These are phyloP conservation scores for Chanos chanos DNA, from an alignment of 2,797 vertebrate genomes.

Conservation along the genomic window DNA sequence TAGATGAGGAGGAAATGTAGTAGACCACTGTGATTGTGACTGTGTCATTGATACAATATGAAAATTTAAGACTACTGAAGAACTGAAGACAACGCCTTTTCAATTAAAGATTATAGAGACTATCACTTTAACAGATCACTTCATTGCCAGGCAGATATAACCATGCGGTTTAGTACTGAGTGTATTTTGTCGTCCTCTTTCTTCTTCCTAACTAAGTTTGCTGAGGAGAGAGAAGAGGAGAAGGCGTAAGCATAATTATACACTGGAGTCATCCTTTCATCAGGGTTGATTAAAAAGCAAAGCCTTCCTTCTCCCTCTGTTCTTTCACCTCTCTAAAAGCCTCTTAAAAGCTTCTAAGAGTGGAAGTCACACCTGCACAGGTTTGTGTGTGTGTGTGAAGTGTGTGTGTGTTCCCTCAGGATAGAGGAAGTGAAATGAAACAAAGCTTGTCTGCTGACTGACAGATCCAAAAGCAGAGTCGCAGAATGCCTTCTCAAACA, in stretches of 20 bases:
- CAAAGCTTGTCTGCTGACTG: conserved; percentile 42
- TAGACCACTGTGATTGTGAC: too few relatives aligned
- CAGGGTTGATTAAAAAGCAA: conserved; percentile 63
- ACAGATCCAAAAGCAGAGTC: conserved; percentile 44
- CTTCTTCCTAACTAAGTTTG: background rate
- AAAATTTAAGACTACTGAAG: too few relatives aligned
- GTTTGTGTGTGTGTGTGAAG: conserved; percentile 57
- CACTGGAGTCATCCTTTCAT: conserved; percentile 58
- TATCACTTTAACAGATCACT: too few relatives aligned
- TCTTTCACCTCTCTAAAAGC: conserved; percentile 40
- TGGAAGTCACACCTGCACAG: conserved; percentile 65
- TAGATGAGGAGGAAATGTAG: too few relatives aligned
- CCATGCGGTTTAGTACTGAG: too few relatives aligned
- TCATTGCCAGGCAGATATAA: too few relatives aligned
- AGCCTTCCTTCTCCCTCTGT: conserved; percentile 33
- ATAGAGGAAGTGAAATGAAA: conserved; percentile 71
- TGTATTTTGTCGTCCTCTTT: background rate
- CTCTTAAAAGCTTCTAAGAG: conserved; percentile 39
- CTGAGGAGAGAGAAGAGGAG: conserved; percentile 30
- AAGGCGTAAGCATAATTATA: conserved; percentile 57
- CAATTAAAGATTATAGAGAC: too few relatives aligned
- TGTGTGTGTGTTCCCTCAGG: conserved; percentile 47
- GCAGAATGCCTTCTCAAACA: conserved; percentile 3
- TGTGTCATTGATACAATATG: too few relatives aligned
- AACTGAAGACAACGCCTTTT: too few relatives aligned